A percentile compares a stretch with the other conserved stretches of the same genome.
phyloP scores from a whole-genome alignment of 2,888 invertebrate genomes.

The Zonitis immaculata region DNA sequence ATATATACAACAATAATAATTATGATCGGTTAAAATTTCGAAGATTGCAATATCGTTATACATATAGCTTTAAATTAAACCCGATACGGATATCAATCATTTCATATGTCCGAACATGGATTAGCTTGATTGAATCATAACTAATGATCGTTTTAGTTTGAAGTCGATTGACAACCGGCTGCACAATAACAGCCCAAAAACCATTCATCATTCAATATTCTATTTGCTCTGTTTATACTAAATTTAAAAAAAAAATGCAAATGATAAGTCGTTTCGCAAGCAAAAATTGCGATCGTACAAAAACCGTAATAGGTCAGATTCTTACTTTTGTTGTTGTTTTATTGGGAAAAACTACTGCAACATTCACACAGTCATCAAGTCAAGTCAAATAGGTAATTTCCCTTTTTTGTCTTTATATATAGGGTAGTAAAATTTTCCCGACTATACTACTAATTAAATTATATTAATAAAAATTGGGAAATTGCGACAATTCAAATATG shows the following conservation, averaged over 20 bases:
- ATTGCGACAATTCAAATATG: neutral
- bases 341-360: too few relatives aligned
- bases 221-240: constrained; percentile 26
- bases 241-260: neutral
- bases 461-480: constrained; percentile 3
- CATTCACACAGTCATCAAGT: too few relatives aligned
- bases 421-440: neutral
- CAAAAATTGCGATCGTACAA: too few relatives aligned
- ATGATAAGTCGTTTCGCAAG: too few relatives aligned
- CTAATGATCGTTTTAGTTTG: constrained; percentile 38
- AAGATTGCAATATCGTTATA: neutral
- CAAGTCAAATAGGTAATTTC: too few relatives aligned
- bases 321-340: too few relatives aligned
- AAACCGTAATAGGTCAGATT: too few relatives aligned
- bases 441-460: too few relatives aligned
- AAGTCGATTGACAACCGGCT: constrained; percentile 34
- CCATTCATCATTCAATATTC: constrained; percentile 36
- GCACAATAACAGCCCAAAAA: constrained; percentile 32
- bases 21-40: neutral
- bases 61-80: constrained; percentile 23
- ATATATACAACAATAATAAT: neutral
- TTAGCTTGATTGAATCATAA: constrained; percentile 41
- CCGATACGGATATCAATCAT: constrained; percentile 37
- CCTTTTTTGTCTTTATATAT: too few relatives aligned
- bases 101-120: constrained; percentile 29